phyloP scores from a whole-genome alignment of 2,797 vertebrate genomes.

The Sandelia bainsii region DNA sequence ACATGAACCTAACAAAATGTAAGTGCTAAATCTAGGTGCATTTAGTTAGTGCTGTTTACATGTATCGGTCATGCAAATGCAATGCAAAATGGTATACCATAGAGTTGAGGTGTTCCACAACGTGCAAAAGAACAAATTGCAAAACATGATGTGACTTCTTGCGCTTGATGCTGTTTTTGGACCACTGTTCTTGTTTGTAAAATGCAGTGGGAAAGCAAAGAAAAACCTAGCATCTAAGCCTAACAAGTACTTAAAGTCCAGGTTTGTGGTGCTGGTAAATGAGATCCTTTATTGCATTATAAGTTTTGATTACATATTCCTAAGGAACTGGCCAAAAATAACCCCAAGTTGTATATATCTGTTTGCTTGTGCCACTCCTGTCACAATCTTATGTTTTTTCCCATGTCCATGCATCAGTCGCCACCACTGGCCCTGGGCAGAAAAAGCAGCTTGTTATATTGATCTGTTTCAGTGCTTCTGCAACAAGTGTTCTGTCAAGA shows the following conservation, averaged over 20 bases:
- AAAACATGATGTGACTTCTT: neutral
- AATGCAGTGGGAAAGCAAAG: neutral
- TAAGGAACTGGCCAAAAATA: conserved; percentile 1
- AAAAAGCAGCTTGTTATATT: conserved; percentile 65
- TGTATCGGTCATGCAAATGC: neutral
- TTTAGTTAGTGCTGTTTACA: too few species aligned
- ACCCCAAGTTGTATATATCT: conserved; percentile 3
- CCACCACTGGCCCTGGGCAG: conserved; percentile 34
- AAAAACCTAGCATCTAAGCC: neutral
- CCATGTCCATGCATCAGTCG: conserved; percentile 60
- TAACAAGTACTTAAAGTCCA: conserved; percentile 4
- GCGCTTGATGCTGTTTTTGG: neutral
- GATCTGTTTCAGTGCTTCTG: conserved; percentile 65
- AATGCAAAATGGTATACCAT: neutral
- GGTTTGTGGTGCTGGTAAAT: neutral
- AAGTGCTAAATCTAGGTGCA: too few species aligned
- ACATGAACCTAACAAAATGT: neutral
- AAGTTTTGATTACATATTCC: neutral
- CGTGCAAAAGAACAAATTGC: neutral
- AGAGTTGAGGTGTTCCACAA: too few species aligned
- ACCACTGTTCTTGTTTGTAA: neutral
- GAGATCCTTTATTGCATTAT: neutral
- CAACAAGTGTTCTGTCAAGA: conserved; percentile 65
- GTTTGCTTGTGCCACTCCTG: conserved; percentile 28
- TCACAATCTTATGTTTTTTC: conserved; percentile 44